Evolutionary conservation across 1,140 invertebrate genomes (phyloP).

Genomic region (Nebria ingens): DNA sequence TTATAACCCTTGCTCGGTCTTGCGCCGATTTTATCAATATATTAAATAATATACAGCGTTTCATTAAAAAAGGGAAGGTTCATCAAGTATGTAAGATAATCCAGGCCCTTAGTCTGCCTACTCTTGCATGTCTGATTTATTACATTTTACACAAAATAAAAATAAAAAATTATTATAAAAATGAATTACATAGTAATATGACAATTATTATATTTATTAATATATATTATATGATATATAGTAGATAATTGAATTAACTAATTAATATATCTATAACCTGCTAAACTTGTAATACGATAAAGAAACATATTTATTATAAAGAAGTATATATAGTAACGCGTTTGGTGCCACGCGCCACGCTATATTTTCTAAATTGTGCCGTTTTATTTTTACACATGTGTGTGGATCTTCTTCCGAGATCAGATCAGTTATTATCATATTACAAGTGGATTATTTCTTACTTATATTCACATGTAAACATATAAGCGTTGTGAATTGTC

Average conservation of each 20-base stretch:
- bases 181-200: slow-evolving; percentile 25
- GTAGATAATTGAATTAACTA: slow-evolving; percentile 32
- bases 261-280: slow-evolving; percentile 27
- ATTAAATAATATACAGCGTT: neutral
- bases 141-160: slow-evolving; percentile 34
- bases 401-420: slow-evolving; percentile 3
- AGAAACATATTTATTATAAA: slow-evolving; percentile 17
- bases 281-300: slow-evolving; percentile 31
- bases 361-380: slow-evolving; percentile 5
- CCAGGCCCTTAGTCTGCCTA: slow-evolving; percentile 28
- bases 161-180: slow-evolving; percentile 30
- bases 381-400: slow-evolving; percentile 5
- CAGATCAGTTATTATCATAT: neutral
- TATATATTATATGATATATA: slow-evolving; percentile 26
- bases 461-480: neutral
- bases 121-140: slow-evolving; percentile 32
- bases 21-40: slow-evolving; percentile 5
- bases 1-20: slow-evolving; percentile 4
- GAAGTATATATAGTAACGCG: slow-evolving; percentile 7
- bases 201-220: slow-evolving; percentile 24
- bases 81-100: slow-evolving; percentile 19
- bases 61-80: neutral
- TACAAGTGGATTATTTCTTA: slow-evolving; percentile 3
- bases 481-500: neutral
- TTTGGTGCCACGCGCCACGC: neutral